phyloP scores from a whole-genome alignment of 2,113 vertebrate species.

The Esox niger region DNA sequence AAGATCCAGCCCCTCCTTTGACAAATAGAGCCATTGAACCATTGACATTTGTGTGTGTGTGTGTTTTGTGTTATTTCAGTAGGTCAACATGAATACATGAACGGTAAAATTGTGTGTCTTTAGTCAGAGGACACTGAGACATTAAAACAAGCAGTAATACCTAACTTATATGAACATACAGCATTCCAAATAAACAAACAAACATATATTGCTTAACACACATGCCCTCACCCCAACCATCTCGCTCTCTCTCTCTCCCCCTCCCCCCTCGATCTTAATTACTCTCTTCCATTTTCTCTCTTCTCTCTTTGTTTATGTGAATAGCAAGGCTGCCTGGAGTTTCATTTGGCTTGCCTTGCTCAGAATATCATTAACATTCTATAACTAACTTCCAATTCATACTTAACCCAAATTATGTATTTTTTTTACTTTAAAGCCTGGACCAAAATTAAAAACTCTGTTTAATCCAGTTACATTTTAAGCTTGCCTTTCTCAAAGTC shows the following conservation, averaged over 20 bases:
- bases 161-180: no score
- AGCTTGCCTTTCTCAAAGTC: conserved; percentile 6
- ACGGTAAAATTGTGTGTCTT: background rate
- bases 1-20: conserved; percentile 53
- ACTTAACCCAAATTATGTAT: conserved; percentile 10
- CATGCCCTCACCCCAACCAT: background rate
- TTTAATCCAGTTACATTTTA: conserved; percentile 18
- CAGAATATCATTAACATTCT: conserved; percentile 62
- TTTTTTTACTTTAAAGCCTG: background rate
- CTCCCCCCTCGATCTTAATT: background rate
- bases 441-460: background rate
- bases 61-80: conserved; percentile 4
- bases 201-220: no score
- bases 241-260: background rate
- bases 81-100: no score
- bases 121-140: no score
- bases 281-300: no score
- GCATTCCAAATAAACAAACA: background rate
- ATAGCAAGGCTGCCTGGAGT: conserved; percentile 38
- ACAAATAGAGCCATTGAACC: conserved; percentile 34
- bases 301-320: conserved; percentile 30
- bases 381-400: conserved; percentile 19
- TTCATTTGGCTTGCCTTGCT: conserved; percentile 41
- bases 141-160: no score
- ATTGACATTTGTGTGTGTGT: conserved; percentile 2